Evolutionary conservation across 2,888 invertebrate species (phyloP).

Genomic region (Mystacides longicornis): DNA sequence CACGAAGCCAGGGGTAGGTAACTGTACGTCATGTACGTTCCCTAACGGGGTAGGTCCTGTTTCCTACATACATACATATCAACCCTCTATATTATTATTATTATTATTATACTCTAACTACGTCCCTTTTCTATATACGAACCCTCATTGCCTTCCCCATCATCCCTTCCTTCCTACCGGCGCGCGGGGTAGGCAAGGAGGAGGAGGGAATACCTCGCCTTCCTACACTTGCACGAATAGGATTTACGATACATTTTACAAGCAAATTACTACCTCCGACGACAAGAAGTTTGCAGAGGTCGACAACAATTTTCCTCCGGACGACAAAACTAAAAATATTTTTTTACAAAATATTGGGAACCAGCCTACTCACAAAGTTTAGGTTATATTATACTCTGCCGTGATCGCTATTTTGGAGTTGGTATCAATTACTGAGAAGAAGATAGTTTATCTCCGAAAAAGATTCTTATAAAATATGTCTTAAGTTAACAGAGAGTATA

Average conservation of each 20-base stretch:
- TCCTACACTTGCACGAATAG: slow-evolving; percentile 3
- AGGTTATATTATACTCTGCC: too few species aligned
- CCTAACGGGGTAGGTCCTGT: too few species aligned
- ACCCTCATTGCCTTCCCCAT: background rate
- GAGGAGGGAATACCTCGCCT: too few species aligned
- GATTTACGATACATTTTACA: slow-evolving; percentile 19
- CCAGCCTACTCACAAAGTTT: background rate
- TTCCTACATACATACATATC: too few species aligned
- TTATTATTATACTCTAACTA: background rate
- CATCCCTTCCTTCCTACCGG: background rate
- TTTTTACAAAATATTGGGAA: background rate
- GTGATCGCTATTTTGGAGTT: too few species aligned
- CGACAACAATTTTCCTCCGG: background rate
- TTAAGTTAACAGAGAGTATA: background rate
- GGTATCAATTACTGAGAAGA: background rate
- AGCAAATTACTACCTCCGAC: slow-evolving; percentile 15
- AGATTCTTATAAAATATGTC: background rate
- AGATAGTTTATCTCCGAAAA: background rate
- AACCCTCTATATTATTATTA: background rate
- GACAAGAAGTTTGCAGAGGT: background rate
- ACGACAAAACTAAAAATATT: background rate
- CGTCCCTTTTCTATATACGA: background rate
- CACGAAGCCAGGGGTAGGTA: too few species aligned
- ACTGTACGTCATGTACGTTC: too few species aligned
- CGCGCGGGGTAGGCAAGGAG: too few species aligned